A percentile compares a stretch with the other conserved stretches of the same genome.
Conservation (phyloP, 2,113 vertebrate genomes). For the Poecilia latipinna region DNA sequence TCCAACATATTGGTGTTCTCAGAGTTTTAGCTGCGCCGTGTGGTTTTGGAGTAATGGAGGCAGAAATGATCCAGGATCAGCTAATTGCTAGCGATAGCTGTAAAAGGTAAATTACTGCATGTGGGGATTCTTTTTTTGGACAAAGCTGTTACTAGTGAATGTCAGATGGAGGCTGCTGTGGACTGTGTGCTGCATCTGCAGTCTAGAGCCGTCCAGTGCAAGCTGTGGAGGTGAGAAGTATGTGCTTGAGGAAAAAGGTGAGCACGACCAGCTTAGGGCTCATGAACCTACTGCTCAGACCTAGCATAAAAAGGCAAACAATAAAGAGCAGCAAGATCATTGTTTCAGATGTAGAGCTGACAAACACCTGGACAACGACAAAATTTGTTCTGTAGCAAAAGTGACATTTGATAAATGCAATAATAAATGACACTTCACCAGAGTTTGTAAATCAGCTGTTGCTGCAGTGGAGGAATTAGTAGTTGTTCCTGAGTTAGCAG, state of each 20-base stretch:
- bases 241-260: background rate
- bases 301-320: background rate
- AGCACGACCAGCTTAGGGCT: background rate
- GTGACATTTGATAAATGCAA: background rate
- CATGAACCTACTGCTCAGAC: background rate
- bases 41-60: background rate
- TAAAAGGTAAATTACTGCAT: too few species aligned
- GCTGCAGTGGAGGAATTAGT: too few species aligned
- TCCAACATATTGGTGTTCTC: background rate
- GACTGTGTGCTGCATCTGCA: background rate
- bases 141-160: background rate
- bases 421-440: too few species aligned
- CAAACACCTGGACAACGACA: background rate
- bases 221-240: background rate
- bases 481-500: too few species aligned
- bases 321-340: background rate
- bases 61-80: too few species aligned
- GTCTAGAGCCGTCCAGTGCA: rapidly evolving
- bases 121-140: background rate
- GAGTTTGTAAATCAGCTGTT: too few species aligned
- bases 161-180: background rate
- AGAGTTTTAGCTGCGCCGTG: background rate
- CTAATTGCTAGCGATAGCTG: background rate
- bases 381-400: background rate
- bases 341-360: background rate